Percentiles rank a stretch among this genome's conserved stretches.
These are phyloP conservation scores for Chiloscyllium plagiosum DNA, from an alignment of 2,113 vertebrate genomes.

Conservation along the genomic window DNA sequence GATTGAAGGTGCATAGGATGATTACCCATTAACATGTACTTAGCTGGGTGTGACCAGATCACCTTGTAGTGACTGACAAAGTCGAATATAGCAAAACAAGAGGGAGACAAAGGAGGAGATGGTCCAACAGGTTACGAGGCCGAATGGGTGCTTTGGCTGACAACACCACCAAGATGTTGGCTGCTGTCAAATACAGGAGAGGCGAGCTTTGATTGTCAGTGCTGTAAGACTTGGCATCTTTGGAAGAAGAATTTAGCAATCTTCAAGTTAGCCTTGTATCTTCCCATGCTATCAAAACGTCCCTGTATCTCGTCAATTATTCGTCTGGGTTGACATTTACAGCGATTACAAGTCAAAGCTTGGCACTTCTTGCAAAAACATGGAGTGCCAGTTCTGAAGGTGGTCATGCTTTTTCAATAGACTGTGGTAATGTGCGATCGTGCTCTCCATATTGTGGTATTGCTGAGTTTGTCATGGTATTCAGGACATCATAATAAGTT, in stretches of 20 bases:
- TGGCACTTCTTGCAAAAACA: background rate
- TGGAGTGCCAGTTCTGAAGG: background rate
- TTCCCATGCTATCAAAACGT: background rate
- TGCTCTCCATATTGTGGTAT: background rate
- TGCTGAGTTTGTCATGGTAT: background rate
- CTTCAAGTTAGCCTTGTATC: background rate
- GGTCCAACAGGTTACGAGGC: too few relatives aligned
- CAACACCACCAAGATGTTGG: too few relatives aligned
- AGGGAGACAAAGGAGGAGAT: too few relatives aligned
- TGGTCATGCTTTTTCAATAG: background rate
- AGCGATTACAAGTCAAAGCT: background rate
- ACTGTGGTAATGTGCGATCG: background rate
- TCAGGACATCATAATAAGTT: background rate
- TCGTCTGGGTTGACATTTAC: background rate
- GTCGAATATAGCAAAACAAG: too few relatives aligned
- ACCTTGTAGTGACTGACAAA: too few relatives aligned
- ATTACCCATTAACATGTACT: too few relatives aligned
- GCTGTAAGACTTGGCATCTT: too few relatives aligned
- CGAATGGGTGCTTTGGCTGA: too few relatives aligned
- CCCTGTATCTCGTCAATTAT: background rate
- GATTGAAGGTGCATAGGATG: too few relatives aligned
- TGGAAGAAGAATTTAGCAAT: background rate
- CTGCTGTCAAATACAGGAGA: too few relatives aligned
- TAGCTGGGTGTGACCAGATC: too few relatives aligned
- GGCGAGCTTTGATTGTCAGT: too few relatives aligned